A percentile compares a stretch with the other conserved stretches of the same genome.
Conservation (phyloP, 2,797 vertebrate species). For the Oceanodroma leucorhoa region DNA sequence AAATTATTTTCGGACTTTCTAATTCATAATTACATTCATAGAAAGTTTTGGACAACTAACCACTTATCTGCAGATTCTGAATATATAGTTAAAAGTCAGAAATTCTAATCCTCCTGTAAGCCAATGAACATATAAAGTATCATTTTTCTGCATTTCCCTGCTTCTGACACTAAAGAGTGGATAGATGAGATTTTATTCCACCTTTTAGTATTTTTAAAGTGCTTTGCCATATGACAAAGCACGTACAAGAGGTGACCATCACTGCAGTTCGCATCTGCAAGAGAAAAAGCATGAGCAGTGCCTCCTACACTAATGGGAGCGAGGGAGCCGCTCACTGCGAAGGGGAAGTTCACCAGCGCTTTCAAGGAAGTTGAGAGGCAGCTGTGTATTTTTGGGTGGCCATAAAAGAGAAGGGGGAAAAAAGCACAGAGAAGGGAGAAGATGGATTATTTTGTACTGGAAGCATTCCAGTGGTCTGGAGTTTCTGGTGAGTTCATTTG, state of each 20-base stretch:
- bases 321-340: neutral
- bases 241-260: neutral
- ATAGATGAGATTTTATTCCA: neutral
- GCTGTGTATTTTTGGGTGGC: neutral
- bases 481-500: neutral
- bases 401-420: neutral
- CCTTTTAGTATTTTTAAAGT: neutral
- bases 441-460: neutral
- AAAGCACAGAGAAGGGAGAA: neutral
- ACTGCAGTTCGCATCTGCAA: neutral
- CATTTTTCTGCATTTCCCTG: neutral
- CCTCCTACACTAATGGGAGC: neutral
- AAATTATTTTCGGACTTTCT: neutral
- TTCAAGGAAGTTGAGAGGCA: neutral
- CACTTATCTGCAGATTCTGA: neutral
- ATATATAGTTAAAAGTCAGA: neutral
- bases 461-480: neutral
- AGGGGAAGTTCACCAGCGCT: neutral
- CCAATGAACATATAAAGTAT: neutral
- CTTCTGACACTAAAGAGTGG: neutral
- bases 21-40: neutral
- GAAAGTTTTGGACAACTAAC: neutral
- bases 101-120: neutral
- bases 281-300: neutral
- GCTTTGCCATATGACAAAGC: neutral